Evolutionary conservation across 2,113 vertebrate species (phyloP).

Genomic region (Rhinoderma darwinii): DNA sequence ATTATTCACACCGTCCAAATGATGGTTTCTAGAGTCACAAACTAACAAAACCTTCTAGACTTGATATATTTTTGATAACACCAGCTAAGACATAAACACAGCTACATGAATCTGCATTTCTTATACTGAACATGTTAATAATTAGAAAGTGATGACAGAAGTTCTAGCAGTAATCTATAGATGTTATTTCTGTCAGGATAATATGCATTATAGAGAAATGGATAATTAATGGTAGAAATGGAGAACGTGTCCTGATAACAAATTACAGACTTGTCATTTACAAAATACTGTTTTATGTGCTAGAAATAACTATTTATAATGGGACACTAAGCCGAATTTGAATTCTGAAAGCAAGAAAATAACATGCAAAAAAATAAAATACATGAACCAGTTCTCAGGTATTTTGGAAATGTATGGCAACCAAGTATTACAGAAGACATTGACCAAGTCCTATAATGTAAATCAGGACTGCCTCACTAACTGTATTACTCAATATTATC

Average conservation of each 20-base stretch:
- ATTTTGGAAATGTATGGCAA: too few species aligned
- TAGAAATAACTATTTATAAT: slow-evolving; percentile 66
- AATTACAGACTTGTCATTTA: slow-evolving; percentile 73
- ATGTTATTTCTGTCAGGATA: slow-evolving; percentile 63
- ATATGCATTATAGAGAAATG: slow-evolving; percentile 66
- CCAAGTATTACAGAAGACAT: too few species aligned
- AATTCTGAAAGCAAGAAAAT: not conserved
- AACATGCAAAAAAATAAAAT: not conserved
- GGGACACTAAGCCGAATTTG: not conserved
- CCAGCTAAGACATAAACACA: slow-evolving; percentile 59
- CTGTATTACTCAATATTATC: too few species aligned
- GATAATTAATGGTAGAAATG: slow-evolving; percentile 73
- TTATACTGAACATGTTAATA: slow-evolving; percentile 64
- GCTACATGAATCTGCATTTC: slow-evolving; percentile 55
- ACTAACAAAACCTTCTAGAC: slow-evolving; percentile 67
- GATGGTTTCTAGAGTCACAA: slow-evolving; percentile 63
- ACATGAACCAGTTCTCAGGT: not conserved
- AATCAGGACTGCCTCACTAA: too few species aligned
- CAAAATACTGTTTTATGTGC: slow-evolving; percentile 70
- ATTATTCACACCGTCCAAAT: slow-evolving; percentile 61
- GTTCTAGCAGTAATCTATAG: slow-evolving; percentile 64
- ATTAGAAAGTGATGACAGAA: slow-evolving; percentile 63
- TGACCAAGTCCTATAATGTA: too few species aligned
- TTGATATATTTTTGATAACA: slow-evolving; percentile 59
- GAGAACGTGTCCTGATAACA: slow-evolving; percentile 71